These are phyloP conservation scores for Paralichthys olivaceus DNA, from an alignment of 2,113 vertebrate genomes.

Conservation along the genomic window DNA sequence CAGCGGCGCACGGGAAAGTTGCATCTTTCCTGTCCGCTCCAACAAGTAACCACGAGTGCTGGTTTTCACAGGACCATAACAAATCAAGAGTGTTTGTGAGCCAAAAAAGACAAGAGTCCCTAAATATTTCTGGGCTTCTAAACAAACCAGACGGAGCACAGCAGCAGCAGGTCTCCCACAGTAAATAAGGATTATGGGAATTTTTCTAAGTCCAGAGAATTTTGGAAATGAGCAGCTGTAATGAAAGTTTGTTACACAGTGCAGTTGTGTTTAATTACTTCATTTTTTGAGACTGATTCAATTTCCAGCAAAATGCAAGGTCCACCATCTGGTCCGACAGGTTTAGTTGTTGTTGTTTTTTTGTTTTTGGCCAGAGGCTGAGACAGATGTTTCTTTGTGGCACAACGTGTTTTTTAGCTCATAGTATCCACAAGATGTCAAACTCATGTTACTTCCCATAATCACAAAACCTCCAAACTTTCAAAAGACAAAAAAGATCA, in stretches of 20 bases:
- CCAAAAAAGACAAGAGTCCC: slow-evolving; percentile 69
- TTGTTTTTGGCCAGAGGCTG: slow-evolving; percentile 38
- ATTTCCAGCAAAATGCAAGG: slow-evolving; percentile 16
- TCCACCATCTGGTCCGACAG: slow-evolving; percentile 30
- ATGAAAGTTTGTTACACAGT: slow-evolving; percentile 17
- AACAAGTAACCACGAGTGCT: slow-evolving; percentile 23
- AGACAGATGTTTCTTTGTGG: slow-evolving; percentile 70
- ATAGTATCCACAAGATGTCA: slow-evolving; percentile 31
- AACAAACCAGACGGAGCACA: slow-evolving; percentile 66
- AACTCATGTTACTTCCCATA: neutral
- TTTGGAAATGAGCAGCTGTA: slow-evolving; percentile 51
- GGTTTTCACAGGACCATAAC: slow-evolving; percentile 68
- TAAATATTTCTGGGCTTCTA: slow-evolving; percentile 77
- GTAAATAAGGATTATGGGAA: slow-evolving; percentile 53
- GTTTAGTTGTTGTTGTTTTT: slow-evolving; percentile 33
- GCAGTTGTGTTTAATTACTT: slow-evolving; percentile 35
- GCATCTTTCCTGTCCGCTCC: slow-evolving; percentile 37
- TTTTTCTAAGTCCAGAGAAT: slow-evolving; percentile 44
- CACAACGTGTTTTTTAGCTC: slow-evolving; percentile 35
- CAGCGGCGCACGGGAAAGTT: slow-evolving; percentile 31
- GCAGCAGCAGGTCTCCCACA: slow-evolving; percentile 40
- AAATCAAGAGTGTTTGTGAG: slow-evolving; percentile 76
- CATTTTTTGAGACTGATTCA: slow-evolving; percentile 15
- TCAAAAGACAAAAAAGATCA: neutral
- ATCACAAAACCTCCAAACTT: no score